Percentiles rank a stretch among this genome's conserved stretches.
These are phyloP conservation scores for Sabellastarte sp. DNA, from an alignment of 2,888 invertebrate genomes.

Conservation along the genomic window DNA sequence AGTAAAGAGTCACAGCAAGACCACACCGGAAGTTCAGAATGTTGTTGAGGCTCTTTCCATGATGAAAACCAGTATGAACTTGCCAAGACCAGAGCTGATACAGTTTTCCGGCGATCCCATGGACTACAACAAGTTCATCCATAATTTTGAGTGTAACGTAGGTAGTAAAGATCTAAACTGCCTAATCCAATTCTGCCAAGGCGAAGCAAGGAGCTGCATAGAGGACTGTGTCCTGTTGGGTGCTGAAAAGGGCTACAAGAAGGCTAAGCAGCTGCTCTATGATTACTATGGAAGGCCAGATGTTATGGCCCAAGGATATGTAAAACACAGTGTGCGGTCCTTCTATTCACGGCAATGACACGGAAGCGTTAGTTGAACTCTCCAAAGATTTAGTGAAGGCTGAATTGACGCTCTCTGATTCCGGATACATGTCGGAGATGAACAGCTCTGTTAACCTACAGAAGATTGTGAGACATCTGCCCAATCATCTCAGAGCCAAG, in stretches of 20 bases:
- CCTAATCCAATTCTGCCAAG: neutral
- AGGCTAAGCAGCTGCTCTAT: neutral
- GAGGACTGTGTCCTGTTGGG: neutral
- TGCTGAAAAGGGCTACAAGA: neutral
- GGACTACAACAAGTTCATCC: neutral
- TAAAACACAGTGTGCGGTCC: neutral
- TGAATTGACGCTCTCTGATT: neutral
- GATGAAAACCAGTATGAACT: too few relatives aligned
- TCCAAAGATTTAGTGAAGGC: neutral
- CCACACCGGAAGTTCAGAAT: too few relatives aligned
- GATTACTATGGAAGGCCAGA: conserved; percentile 1
- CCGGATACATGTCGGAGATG: neutral
- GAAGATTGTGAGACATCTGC: neutral
- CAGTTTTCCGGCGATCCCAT: neutral
- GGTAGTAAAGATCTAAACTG: neutral
- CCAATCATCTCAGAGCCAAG: neutral
- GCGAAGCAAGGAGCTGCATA: neutral
- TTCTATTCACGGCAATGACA: neutral
- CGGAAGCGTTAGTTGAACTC: neutral
- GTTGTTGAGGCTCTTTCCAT: too few relatives aligned
- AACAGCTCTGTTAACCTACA: neutral
- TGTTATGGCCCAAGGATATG: neutral
- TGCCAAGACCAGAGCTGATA: neutral
- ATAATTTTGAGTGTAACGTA: too few relatives aligned
- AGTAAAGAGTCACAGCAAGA: too few relatives aligned